A percentile compares a stretch with the other conserved stretches of the same genome.
phyloP scores from a whole-genome alignment of 2,797 vertebrate species.

The Anas acuta region DNA sequence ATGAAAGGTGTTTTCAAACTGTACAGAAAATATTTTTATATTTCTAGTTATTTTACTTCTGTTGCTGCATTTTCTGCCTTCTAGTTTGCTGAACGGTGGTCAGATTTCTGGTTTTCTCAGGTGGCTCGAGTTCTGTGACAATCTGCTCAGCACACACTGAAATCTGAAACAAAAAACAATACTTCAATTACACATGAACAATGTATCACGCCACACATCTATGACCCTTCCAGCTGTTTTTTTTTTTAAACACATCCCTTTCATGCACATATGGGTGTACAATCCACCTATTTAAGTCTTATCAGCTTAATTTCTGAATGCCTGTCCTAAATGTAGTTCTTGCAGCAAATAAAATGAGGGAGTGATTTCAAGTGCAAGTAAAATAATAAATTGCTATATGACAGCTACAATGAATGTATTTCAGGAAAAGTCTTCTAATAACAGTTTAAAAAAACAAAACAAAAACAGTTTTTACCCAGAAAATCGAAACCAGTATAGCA shows the following conservation, averaged over 20 bases:
- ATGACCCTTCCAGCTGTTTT: too few species aligned
- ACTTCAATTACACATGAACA: neutral
- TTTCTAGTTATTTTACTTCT: slow-evolving; percentile 67
- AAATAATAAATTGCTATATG: neutral
- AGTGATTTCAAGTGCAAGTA: neutral
- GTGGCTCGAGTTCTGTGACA: slow-evolving; percentile 86
- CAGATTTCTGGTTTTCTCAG: slow-evolving; percentile 77
- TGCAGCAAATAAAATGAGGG: neutral
- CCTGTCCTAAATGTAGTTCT: neutral
- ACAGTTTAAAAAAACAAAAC: neutral
- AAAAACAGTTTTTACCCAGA: neutral
- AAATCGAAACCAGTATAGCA: neutral
- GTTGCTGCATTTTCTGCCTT: slow-evolving; percentile 83
- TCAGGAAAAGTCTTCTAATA: neutral
- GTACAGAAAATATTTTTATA: rapidly evolving
- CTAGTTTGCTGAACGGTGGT: slow-evolving; percentile 89
- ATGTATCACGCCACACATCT: rapidly evolving
- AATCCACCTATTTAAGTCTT: neutral
- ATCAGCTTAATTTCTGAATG: neutral
- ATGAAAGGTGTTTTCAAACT: neutral
- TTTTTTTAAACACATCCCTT: neutral
- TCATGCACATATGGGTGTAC: neutral
- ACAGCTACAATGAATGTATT: neutral
- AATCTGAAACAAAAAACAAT: slow-evolving; percentile 78
- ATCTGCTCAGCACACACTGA: slow-evolving; percentile 87